Evolutionary conservation across 1,140 invertebrate species (phyloP).

Genomic region (Sycophila sp.): DNA sequence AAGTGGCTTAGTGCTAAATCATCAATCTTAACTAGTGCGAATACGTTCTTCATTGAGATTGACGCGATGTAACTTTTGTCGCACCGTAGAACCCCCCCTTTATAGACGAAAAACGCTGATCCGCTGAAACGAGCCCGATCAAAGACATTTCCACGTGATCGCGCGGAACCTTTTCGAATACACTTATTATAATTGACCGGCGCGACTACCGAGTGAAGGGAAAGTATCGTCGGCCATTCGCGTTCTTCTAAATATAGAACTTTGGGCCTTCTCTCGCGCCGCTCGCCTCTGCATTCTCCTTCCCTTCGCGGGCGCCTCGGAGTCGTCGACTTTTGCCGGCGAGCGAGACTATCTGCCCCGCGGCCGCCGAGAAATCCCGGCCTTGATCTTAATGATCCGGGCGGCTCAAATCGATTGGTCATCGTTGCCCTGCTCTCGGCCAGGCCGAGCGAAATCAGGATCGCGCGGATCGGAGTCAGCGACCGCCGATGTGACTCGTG

Average conservation of each 20-base stretch:
- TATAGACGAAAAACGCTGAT: background rate
- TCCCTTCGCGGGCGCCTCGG: too few species aligned
- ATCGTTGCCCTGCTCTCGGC: too few species aligned
- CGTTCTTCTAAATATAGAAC: constrained; percentile 18
- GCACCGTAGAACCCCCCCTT: background rate
- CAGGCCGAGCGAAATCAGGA: background rate
- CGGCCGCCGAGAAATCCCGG: too few species aligned
- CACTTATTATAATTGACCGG: constrained; percentile 9
- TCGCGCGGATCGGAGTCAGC: background rate
- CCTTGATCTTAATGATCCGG: background rate
- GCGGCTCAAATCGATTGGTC: background rate
- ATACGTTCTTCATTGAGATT: too few species aligned
- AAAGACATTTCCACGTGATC: background rate
- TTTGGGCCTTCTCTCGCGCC: constrained; percentile 39
- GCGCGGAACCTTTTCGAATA: background rate
- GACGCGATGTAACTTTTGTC: too few species aligned
- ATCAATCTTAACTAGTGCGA: too few species aligned
- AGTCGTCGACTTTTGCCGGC: too few species aligned
- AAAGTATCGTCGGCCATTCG: background rate
- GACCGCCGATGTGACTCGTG: background rate
- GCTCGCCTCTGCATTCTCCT: too few species aligned
- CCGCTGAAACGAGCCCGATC: background rate
- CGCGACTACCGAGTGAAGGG: constrained; percentile 14
- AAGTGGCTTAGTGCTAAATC: too few species aligned
- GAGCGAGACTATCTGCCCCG: too few species aligned